phyloP scores from a whole-genome alignment of 2,113 vertebrate genomes.

The Brachirus orientalis region DNA sequence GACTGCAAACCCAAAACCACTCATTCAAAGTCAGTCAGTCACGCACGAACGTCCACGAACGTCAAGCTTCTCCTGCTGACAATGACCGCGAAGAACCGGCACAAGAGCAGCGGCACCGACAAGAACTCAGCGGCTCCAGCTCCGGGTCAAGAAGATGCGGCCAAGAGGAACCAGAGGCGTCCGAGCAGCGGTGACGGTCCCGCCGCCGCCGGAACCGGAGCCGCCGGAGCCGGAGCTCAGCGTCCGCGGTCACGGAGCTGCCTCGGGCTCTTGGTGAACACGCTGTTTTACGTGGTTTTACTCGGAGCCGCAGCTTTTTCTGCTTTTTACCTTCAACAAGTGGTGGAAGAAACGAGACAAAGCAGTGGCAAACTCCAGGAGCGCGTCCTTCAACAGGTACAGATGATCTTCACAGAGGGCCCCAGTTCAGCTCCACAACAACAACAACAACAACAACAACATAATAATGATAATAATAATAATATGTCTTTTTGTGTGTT shows the following conservation, averaged over 20 bases:
- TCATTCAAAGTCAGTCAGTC: background rate
- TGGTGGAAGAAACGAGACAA: slow-evolving; percentile 71
- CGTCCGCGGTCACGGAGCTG: slow-evolving; percentile 48
- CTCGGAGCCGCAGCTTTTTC: slow-evolving; percentile 69
- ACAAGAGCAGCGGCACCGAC: slow-evolving; percentile 68
- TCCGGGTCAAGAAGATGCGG: slow-evolving; percentile 69
- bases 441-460: too few relatives aligned
- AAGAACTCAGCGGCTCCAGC: slow-evolving; percentile 45
- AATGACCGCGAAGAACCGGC: slow-evolving; percentile 79
- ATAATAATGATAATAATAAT: too few relatives aligned
- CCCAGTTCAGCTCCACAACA: too few relatives aligned
- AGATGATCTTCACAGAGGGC: too few relatives aligned
- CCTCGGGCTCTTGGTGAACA: slow-evolving; percentile 42
- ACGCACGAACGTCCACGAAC: background rate
- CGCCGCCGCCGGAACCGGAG: background rate
- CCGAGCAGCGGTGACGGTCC: slow-evolving; percentile 33
- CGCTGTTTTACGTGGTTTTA: slow-evolving; percentile 67
- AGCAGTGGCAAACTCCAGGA: slow-evolving; percentile 51
- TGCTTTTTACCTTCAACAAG: slow-evolving; percentile 75
- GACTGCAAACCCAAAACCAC: too few relatives aligned
- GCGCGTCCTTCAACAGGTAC: slow-evolving; percentile 79
- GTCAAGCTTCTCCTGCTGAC: background rate
- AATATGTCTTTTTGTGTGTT: too few relatives aligned
- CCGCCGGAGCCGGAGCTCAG: slow-evolving; percentile 47
- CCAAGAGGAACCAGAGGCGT: slow-evolving; percentile 73